Evolutionary conservation across 2,888 invertebrate species (phyloP), one percentile per base, ranked within the genome.

Genomic region (Arrhopalites spinosus): DNA sequence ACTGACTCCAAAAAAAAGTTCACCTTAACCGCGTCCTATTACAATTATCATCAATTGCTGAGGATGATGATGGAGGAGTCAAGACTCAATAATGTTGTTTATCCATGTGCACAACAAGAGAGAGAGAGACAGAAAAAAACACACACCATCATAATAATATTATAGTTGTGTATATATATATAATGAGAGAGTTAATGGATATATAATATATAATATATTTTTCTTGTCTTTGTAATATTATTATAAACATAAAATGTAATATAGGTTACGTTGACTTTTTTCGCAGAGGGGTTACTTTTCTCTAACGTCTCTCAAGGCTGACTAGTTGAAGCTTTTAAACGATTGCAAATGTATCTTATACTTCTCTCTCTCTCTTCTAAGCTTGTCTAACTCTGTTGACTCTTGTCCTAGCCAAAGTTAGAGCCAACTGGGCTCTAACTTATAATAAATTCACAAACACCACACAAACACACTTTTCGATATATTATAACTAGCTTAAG

Each of bases 261-360:
- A 56, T 63, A 63, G 36, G 63, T 72, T 72, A 72, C 63, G 61
- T 43, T 61, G 63, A 63, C 63, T 43, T 45, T 72, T 72, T 43
- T 27, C 23, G 61, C 61, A 47, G 63, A 72, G 61, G 63, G 72
- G 72, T 72, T 72, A 72, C 72, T 72, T 72, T 72, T 72, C 72
- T 50, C 43, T 43, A 23, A 13, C 47, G 63, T 50, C 47, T 64
- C 63, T 72, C 72, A 72, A 72, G 72, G 72, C 63, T 63, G 63
- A 72, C 72, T 72, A 72, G 45, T 72, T 72, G 47, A 47, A 29
- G 25, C 25, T 72, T 43, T 36, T 36, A 36, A 36, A 36, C 11
- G 36, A 36, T 36, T 36, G 36, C 59, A 36, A 20, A 59, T 59
- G 59, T 25, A 59, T 59, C 59, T 66, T 66, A 8, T n/a, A 45